Conservation (phyloP, 1,140 invertebrate genomes). For the Contarinia nasturtii region DNA sequence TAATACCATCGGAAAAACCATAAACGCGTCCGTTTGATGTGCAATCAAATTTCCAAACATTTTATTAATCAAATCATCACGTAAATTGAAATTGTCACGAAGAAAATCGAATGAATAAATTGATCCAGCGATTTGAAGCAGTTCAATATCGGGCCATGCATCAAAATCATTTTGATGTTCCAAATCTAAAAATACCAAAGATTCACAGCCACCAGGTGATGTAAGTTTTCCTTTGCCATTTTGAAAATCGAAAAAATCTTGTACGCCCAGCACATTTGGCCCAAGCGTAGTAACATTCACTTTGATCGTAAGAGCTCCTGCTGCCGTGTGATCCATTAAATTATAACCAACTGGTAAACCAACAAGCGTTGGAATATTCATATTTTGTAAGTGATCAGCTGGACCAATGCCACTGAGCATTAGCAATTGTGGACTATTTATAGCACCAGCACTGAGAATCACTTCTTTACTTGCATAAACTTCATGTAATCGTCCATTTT, state of each 20-base stretch:
- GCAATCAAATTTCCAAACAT: slow-evolving; percentile 29
- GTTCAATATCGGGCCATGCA: slow-evolving; percentile 54
- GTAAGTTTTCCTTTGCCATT: slow-evolving; percentile 42
- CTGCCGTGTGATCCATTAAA: slow-evolving; percentile 57
- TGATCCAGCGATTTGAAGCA: slow-evolving; percentile 39
- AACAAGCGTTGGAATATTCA: slow-evolving; percentile 39
- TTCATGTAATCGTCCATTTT: slow-evolving; percentile 28
- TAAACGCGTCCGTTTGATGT: slow-evolving; percentile 29
- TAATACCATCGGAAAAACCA: slow-evolving; percentile 49
- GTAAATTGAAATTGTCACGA: slow-evolving; percentile 33
- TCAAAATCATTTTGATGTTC: slow-evolving; percentile 33
- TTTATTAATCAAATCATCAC: slow-evolving; percentile 29
- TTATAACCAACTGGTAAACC: slow-evolving; percentile 63
- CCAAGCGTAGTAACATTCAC: slow-evolving; percentile 29
- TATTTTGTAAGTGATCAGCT: slow-evolving; percentile 35
- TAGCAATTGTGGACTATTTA: slow-evolving; percentile 55
- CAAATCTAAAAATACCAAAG: slow-evolving; percentile 51
- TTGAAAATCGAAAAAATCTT: slow-evolving; percentile 15
- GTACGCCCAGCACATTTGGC: slow-evolving; percentile 19
- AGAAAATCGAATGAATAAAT: slow-evolving; percentile 31
- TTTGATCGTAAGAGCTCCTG: slow-evolving; percentile 42
- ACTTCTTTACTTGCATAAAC: slow-evolving; percentile 50
- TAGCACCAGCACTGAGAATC: slow-evolving; percentile 52
- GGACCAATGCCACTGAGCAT: slow-evolving; percentile 71
- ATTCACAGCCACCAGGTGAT: slow-evolving; percentile 63